A percentile compares a stretch with the other conserved stretches of the same genome.
Evolutionary conservation across 2,797 vertebrate species (phyloP).

Genomic region (Pempheris klunzingeri): DNA sequence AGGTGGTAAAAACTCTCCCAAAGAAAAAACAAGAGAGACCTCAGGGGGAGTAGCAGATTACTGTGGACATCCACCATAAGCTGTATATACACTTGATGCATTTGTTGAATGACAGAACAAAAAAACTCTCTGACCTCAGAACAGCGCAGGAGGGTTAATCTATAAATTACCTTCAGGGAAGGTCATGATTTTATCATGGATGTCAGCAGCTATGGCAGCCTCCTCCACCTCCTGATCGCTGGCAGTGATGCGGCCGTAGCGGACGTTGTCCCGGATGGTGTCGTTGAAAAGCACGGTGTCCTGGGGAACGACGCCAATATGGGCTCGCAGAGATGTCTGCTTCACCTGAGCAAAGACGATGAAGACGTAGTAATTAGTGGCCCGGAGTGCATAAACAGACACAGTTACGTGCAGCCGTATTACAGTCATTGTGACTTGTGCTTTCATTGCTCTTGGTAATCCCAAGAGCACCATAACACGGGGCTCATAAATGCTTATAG

Average conservation of each 20-base stretch:
- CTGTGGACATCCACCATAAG: not conserved
- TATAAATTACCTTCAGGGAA: conserved; percentile 89
- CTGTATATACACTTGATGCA: not conserved
- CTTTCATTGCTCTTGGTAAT: not conserved
- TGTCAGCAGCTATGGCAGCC: conserved; percentile 92
- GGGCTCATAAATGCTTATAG: conserved; percentile 5
- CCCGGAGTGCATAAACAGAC: not conserved
- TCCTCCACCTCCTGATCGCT: conserved; percentile 91
- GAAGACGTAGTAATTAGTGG: not conserved
- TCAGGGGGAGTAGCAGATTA: too few relatives aligned
- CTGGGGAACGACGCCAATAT: conserved; percentile 97
- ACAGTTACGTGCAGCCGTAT: not conserved
- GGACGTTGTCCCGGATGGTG: conserved; percentile 94
- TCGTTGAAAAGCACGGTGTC: conserved; percentile 98
- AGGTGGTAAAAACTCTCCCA: too few relatives aligned
- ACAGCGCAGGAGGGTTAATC: fast-evolving
- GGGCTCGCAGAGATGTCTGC: conserved; percentile 90
- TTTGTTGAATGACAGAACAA: not conserved
- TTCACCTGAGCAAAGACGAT: conserved; percentile 85
- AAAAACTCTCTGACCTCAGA: not conserved
- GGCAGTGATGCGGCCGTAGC: conserved; percentile 91
- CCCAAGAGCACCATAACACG: conserved; percentile 1
- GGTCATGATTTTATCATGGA: conserved; percentile 91
- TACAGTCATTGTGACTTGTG: not conserved
- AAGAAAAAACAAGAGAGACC: too few relatives aligned